Conservation (phyloP, 2,888 invertebrate species). For the Ecdyonurus torrentis region DNA sequence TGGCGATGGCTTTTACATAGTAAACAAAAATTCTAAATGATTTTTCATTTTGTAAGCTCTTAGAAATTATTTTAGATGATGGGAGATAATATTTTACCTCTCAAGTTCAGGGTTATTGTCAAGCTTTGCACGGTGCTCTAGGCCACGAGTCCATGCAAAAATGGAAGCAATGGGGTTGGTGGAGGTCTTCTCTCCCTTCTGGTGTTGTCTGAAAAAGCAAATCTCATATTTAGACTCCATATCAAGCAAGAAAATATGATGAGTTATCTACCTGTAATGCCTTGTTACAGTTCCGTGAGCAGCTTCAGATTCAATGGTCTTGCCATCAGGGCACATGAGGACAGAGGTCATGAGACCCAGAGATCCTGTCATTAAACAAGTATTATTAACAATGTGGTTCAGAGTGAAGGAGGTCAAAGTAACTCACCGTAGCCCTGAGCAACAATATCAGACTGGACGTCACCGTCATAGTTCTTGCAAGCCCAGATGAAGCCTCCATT, state of each 20-base stretch:
- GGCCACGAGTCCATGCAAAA: conserved; percentile 79
- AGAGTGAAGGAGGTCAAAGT: too few relatives aligned
- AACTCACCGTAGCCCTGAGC: conserved; percentile 45
- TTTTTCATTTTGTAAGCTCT: too few relatives aligned
- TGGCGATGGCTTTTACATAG: too few relatives aligned
- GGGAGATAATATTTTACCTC: too few relatives aligned
- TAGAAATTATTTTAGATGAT: too few relatives aligned
- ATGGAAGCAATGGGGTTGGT: conserved; percentile 86
- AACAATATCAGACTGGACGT: conserved; percentile 77
- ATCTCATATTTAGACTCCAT: background rate
- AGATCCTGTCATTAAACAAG: conserved; percentile 39
- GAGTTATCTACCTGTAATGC: conserved; percentile 44
- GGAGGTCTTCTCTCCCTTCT: conserved; percentile 70
- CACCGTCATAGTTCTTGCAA: conserved; percentile 87
- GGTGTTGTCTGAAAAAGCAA: conserved; percentile 43
- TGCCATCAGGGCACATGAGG: conserved; percentile 72
- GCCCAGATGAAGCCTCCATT: conserved; percentile 81
- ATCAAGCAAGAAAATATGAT: conserved; percentile 19
- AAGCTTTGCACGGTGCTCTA: conserved; percentile 65
- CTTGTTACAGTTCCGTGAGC: conserved; percentile 85
- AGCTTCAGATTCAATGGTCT: conserved; percentile 79
- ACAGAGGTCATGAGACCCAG: conserved; percentile 85
- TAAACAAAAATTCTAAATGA: too few relatives aligned
- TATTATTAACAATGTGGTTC: too few relatives aligned
- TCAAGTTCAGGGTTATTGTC: conserved; percentile 58